Evolutionary conservation across 2,797 vertebrate genomes (phyloP).

Genomic region (Lophotriccus pileatus): DNA sequence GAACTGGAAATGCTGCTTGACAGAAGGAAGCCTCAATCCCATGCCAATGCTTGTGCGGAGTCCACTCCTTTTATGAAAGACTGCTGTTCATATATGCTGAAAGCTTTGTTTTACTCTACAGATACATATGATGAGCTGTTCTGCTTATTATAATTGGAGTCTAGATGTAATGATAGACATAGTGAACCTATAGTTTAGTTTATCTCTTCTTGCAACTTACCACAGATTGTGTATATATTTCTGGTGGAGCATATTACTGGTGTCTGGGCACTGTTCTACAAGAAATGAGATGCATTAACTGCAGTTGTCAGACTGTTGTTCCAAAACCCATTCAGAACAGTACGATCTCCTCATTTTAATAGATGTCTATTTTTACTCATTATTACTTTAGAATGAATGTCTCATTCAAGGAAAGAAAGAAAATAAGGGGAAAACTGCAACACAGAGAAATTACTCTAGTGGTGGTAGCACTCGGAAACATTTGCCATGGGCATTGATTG

Average conservation of each 20-base stretch:
- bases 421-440: not conserved
- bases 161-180: not conserved
- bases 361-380: not conserved
- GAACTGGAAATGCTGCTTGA: not conserved
- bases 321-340: not conserved
- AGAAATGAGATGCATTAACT: not conserved
- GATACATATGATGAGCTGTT: not conserved
- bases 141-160: not conserved
- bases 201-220: not conserved
- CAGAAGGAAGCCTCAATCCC: not conserved
- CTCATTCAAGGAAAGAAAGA: not conserved
- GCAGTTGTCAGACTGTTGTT: not conserved
- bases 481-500: constrained; percentile 72
- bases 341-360: not conserved
- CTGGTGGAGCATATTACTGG: not conserved
- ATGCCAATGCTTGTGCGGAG: not conserved
- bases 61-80: not conserved
- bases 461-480: constrained; percentile 53
- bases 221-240: not conserved
- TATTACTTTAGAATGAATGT: constrained; percentile 5
- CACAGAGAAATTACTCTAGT: constrained; percentile 60
- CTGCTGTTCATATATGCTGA: not conserved
- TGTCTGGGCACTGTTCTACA: not conserved
- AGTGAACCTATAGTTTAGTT: not conserved
- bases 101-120: not conserved